These are phyloP conservation scores for Protomyctophum bolini DNA, from an alignment of 2,113 vertebrate genomes.

Conservation along the genomic window DNA sequence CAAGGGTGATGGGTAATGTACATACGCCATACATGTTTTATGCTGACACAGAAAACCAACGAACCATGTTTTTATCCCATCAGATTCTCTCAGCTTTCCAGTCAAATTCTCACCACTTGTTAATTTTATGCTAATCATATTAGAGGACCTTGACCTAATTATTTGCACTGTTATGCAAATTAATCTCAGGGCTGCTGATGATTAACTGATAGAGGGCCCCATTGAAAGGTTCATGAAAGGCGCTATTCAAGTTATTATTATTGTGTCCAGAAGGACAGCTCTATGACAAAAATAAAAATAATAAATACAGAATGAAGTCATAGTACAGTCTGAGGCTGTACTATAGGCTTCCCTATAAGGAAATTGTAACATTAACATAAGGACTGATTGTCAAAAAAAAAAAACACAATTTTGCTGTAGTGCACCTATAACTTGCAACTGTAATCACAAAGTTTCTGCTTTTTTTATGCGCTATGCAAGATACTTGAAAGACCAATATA, in stretches of 20 bases:
- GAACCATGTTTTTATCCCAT: background rate
- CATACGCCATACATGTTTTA: background rate
- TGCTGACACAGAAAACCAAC: background rate
- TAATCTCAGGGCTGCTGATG: background rate
- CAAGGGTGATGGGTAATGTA: background rate
- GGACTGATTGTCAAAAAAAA: no score
- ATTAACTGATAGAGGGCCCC: background rate
- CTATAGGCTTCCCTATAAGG: no score
- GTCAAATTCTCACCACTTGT: background rate
- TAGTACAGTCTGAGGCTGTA: no score
- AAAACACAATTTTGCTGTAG: no score
- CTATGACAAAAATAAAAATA: background rate
- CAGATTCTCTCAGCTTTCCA: background rate
- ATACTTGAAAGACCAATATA: no score
- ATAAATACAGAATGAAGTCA: background rate
- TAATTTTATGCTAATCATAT: conserved; percentile 19
- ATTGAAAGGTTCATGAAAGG: no score
- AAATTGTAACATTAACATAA: no score
- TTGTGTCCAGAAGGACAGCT: background rate
- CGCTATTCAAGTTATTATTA: background rate
- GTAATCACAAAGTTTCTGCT: no score
- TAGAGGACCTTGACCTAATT: conserved; percentile 16
- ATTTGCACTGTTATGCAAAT: background rate
- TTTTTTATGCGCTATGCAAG: no score
- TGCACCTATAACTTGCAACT: no score